Evolutionary conservation across 2,797 vertebrate genomes (phyloP), one percentile per base, ranked within the genome.

Genomic region (Mallotus villosus): DNA sequence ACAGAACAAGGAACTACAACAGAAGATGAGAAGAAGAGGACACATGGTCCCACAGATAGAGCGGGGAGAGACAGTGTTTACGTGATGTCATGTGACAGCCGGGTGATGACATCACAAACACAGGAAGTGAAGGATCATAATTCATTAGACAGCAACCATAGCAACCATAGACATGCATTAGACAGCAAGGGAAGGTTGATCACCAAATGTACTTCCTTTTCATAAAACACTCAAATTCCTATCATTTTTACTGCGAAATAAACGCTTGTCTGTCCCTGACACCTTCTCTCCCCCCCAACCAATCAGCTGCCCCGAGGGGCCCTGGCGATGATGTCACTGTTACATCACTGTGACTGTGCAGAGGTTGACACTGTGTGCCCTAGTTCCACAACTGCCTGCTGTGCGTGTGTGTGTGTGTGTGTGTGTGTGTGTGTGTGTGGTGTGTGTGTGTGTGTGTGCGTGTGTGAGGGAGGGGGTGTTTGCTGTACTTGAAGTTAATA

Each of bases 281-380:
- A 41, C 14, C 25, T 29, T 71, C 34, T 9, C 0, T 72, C 58
- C 78, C 83, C 79, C 69, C 70, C 70, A 63, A 0, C 6, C 16
- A 46, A 34, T 70, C 76, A 86, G 68, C 72, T 85, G 78, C 80
- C 59, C 72, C 11, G 27, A 34, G 69, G 69, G 82, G 70, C 74
- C 22, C 59, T 61, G 76, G 73, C 78, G 79, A 82, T 80, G 81
- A 81, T 81, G 81, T 81, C 76, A 81, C 60, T 66, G 41, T 72
- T 74, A 66, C 77, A 79, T 79, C 57, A 79, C 81, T 73, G 59
- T 14, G 22, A 6, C 22, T 27, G 16, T 14, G 59, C 59, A 61
- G 68, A 80, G 68, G 0, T 60, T 69, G 75, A 79, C 62, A 49
- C 61, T 67, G 68, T 68, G 69, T 85, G 87, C 76, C 86, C 88